Percentiles rank a stretch among this genome's conserved stretches.
Evolutionary conservation across 2,797 vertebrate species (phyloP).

Genomic region (Sciurus carolinensis): DNA sequence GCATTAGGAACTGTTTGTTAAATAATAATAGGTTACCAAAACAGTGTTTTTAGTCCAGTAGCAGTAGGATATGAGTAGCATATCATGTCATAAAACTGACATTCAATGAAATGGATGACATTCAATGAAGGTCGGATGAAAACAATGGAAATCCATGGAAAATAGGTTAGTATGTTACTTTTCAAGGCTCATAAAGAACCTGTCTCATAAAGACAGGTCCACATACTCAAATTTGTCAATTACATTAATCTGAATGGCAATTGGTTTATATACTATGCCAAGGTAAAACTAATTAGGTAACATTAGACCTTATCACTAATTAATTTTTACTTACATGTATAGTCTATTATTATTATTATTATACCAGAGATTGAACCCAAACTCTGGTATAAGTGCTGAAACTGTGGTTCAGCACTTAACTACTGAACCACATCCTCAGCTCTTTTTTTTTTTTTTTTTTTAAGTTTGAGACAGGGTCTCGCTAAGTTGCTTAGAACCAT

Average conservation of each 20-base stretch:
- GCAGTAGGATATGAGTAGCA: background rate
- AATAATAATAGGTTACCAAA: background rate
- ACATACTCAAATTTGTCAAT: conserved; percentile 5
- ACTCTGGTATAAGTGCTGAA: too few relatives aligned
- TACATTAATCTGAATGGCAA: conserved; percentile 4
- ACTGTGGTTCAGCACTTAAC: too few relatives aligned
- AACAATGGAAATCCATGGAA: background rate
- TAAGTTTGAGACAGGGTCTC: too few relatives aligned
- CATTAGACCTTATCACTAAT: background rate
- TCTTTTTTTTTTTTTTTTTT: too few relatives aligned
- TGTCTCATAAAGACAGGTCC: background rate
- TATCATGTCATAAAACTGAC: background rate
- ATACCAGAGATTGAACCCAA: too few relatives aligned
- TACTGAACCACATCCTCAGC: too few relatives aligned
- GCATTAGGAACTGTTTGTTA: background rate
- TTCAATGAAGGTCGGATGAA: background rate
- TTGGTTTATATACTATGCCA: background rate
- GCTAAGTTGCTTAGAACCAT: too few relatives aligned
- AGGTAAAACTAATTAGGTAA: conserved; percentile 7
- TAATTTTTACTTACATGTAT: background rate
- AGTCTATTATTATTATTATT: background rate
- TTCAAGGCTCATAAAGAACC: background rate
- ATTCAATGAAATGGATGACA: too few relatives aligned
- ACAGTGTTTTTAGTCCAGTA: background rate
- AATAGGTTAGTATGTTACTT: background rate